Percentiles rank a stretch among this genome's conserved stretches.
Conservation (phyloP, 2,888 invertebrate genomes). For the Cryptus viduatorius region DNA sequence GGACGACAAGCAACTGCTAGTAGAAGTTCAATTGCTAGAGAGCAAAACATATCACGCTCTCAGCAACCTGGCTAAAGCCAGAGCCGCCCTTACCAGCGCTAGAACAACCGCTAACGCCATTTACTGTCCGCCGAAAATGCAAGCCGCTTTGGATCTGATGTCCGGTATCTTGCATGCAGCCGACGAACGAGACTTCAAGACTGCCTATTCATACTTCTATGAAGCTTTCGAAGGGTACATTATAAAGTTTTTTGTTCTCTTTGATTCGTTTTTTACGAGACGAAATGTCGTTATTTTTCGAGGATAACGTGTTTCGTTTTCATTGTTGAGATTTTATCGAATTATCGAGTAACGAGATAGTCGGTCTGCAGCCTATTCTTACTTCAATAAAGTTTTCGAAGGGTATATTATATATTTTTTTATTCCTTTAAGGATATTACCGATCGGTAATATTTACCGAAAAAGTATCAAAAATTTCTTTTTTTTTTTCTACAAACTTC, state of each 20-base stretch:
- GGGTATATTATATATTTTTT: conserved; percentile 87
- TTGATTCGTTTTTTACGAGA: not conserved
- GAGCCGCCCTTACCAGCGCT: conserved; percentile 98
- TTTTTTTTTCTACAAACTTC: too few relatives aligned
- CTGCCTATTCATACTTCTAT: conserved; percentile 99
- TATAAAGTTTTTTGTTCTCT: not conserved
- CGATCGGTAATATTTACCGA: not conserved
- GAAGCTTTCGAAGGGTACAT: conserved; percentile 98
- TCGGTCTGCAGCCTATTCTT: conserved; percentile 89
- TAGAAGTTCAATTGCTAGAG: conserved; percentile 99
- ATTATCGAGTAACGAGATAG: too few relatives aligned
- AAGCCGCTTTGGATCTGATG: conserved; percentile 98
- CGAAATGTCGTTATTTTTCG: not conserved
- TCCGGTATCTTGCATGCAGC: conserved; percentile 99
- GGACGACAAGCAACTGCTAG: conserved; percentile 99
- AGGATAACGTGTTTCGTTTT: too few relatives aligned
- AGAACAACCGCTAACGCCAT: conserved; percentile 99
- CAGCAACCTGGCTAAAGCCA: conserved; percentile 97
- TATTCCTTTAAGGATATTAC: not conserved
- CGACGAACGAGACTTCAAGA: conserved; percentile 99
- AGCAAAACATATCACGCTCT: conserved; percentile 99
- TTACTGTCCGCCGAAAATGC: conserved; percentile 99
- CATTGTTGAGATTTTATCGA: too few relatives aligned
- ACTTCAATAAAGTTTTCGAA: conserved; percentile 99
- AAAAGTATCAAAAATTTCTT: too few relatives aligned